These are phyloP conservation scores for Melierax canorus DNA, from an alignment of 2,113 vertebrate genomes.

Conservation along the genomic window DNA sequence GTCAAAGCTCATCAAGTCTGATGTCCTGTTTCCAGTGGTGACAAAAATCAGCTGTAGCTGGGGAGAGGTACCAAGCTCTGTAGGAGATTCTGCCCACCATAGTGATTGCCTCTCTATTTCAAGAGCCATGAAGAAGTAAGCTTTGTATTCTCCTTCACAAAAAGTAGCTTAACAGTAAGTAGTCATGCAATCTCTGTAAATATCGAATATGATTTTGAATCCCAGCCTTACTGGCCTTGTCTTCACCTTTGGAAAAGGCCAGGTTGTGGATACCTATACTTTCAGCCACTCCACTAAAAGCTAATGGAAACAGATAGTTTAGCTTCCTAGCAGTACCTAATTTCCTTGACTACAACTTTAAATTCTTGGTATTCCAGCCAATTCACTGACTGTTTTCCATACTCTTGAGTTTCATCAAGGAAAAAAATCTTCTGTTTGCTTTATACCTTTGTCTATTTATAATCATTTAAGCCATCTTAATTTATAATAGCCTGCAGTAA, in stretches of 20 bases:
- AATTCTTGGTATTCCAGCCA: neutral
- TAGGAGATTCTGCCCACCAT: neutral
- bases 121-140: neutral
- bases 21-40: neutral
- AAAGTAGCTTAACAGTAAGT: neutral
- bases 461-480: neutral
- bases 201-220: neutral
- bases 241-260: neutral
- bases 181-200: neutral
- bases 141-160: neutral
- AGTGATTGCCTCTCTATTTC: neutral
- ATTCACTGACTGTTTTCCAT: neutral
- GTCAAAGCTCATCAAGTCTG: neutral
- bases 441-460: neutral
- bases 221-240: neutral
- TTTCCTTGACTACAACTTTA: neutral
- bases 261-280: neutral
- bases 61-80: neutral
- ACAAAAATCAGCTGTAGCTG: neutral
- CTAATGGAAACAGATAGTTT: neutral
- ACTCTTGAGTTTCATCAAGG: neutral
- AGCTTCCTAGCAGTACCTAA: neutral
- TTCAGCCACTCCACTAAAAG: neutral
- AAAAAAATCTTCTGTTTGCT: neutral
- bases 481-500: constrained; percentile 5